These are phyloP conservation scores for Pardalotus punctatus DNA, from an alignment of 2,113 vertebrate species.

Conservation along the genomic window DNA sequence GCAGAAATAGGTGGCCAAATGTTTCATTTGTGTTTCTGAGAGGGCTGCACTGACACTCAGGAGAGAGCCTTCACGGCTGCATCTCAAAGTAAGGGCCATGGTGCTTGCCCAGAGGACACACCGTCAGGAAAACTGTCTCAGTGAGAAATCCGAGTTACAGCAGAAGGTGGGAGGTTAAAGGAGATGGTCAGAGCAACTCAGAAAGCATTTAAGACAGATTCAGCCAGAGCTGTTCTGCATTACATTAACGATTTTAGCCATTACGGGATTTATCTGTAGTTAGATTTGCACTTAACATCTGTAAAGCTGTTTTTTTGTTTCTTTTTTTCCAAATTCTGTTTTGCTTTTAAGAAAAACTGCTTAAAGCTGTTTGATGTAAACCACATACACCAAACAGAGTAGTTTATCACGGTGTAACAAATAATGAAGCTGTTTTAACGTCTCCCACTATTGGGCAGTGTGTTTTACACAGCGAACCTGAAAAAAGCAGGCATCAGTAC, in stretches of 20 bases:
- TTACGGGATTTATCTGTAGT: neutral
- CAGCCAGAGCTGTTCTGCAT: neutral
- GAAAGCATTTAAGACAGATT: neutral
- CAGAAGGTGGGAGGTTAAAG: neutral
- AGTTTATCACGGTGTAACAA: neutral
- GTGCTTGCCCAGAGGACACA: neutral
- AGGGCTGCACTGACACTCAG: neutral
- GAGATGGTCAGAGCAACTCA: neutral
- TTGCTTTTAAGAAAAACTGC: neutral
- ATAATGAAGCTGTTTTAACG: neutral
- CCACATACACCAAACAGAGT: neutral
- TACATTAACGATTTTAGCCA: neutral
- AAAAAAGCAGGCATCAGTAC: neutral
- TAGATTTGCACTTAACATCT: neutral
- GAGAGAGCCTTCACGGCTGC: neutral
- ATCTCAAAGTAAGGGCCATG: rapidly evolving
- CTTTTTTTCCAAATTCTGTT: neutral
- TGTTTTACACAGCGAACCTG: neutral
- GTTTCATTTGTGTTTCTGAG: neutral
- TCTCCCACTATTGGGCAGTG: neutral
- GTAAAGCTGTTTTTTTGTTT: neutral
- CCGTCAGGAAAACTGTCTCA: neutral
- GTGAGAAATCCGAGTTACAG: neutral
- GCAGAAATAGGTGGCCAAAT: neutral
- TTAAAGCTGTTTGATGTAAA: neutral